Percentiles rank a stretch among this genome's conserved stretches.
These are phyloP conservation scores for Micronycteris hirsuta DNA, from an alignment of 2,113 vertebrate genomes.

Conservation along the genomic window DNA sequence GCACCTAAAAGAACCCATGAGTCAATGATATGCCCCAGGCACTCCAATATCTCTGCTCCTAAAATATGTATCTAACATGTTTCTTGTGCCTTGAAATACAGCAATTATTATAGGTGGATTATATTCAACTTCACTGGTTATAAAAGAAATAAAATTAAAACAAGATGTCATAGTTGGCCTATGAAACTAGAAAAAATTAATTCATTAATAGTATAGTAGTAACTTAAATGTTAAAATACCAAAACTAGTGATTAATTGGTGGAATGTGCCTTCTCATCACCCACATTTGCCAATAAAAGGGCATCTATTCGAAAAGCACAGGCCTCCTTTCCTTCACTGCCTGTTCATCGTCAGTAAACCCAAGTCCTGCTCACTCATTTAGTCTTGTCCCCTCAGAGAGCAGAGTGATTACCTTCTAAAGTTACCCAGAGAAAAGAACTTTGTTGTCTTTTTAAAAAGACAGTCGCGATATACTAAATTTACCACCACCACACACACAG, in stretches of 20 bases:
- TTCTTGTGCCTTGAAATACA: neutral
- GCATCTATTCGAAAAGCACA: neutral
- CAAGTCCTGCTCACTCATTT: neutral
- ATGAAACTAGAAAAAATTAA: neutral
- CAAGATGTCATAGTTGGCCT: neutral
- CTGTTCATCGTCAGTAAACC: neutral
- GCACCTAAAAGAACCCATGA: neutral
- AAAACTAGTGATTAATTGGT: neutral
- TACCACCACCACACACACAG: neutral
- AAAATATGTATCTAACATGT: neutral
- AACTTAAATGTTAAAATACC: neutral
- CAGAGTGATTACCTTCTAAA: neutral
- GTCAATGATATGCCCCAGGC: neutral
- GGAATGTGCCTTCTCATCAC: neutral
- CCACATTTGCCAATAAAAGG: neutral
- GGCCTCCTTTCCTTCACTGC: neutral
- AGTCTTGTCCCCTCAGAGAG: neutral
- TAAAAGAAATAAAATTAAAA: constrained; percentile 26
- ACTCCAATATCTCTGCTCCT: neutral
- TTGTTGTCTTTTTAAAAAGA: neutral
- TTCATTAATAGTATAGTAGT: neutral
- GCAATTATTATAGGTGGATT: neutral
- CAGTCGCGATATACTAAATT: neutral
- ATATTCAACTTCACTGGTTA: neutral
- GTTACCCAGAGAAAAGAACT: neutral